These are phyloP conservation scores for Cebus imitator DNA, from an alignment of 2,113 vertebrate genomes.

Conservation along the genomic window DNA sequence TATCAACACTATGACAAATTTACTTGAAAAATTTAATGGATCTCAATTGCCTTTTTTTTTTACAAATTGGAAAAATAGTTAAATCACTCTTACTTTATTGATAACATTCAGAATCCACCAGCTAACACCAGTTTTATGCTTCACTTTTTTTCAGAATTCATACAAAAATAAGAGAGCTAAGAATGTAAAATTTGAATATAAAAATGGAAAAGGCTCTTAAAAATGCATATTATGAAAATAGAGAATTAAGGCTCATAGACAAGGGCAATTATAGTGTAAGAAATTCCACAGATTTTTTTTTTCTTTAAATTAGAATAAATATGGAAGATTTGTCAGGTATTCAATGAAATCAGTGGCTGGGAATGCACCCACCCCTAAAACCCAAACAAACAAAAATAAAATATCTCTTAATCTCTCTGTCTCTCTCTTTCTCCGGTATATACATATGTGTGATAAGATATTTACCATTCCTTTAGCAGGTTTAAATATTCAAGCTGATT, in stretches of 20 bases:
- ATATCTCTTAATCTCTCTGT: background rate
- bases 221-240: background rate
- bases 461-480: background rate
- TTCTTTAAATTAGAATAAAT: background rate
- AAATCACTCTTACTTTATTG: background rate
- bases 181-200: background rate
- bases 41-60: background rate
- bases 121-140: background rate
- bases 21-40: slow-evolving; percentile 53
- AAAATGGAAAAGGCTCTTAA: background rate
- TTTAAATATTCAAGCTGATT: background rate
- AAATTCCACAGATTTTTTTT: background rate
- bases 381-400: background rate
- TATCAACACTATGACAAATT: slow-evolving; percentile 59
- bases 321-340: background rate
- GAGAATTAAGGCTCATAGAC: background rate
- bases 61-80: background rate
- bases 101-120: background rate
- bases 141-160: background rate
- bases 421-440: background rate
- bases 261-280: background rate
- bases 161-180: background rate
- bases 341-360: background rate
- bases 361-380: background rate
- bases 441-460: background rate